Percentiles rank a stretch among this genome's conserved stretches.
Evolutionary conservation across 1,140 invertebrate species (phyloP).

Genomic region (Neodiprion virginianus): DNA sequence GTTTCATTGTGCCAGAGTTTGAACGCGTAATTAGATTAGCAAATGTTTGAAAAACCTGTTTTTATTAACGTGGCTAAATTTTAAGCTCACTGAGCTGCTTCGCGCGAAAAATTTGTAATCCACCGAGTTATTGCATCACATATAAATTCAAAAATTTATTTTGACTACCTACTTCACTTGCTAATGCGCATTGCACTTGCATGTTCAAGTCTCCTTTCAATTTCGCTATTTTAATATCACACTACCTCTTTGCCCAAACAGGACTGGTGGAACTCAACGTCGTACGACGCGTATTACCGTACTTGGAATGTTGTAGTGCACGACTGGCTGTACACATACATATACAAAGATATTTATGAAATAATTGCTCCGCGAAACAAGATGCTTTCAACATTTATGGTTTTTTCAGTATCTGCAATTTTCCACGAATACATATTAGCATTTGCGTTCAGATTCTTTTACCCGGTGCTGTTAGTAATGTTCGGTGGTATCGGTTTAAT

Average conservation of each 20-base stretch:
- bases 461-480: conserved; percentile 80
- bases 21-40: too few relatives aligned
- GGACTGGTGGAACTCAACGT: conserved; percentile 95
- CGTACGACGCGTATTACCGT: conserved; percentile 83
- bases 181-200: too few relatives aligned
- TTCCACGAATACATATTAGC: conserved; percentile 88
- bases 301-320: conserved; percentile 95
- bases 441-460: conserved; percentile 83
- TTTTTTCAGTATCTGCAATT: conserved; percentile 73
- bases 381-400: conserved; percentile 60
- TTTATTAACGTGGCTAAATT: too few relatives aligned
- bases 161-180: too few relatives aligned
- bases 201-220: too few relatives aligned
- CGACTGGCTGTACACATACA: conserved; percentile 92
- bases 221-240: too few relatives aligned
- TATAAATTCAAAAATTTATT: too few relatives aligned
- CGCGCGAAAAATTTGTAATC: too few relatives aligned
- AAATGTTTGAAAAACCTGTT: too few relatives aligned
- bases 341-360: conserved; percentile 86
- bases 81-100: too few relatives aligned
- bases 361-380: conserved; percentile 63
- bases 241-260: conserved; percentile 43
- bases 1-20: too few relatives aligned
- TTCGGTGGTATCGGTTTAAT: conserved; percentile 70
- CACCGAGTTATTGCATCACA: too few relatives aligned